Percentiles rank a stretch among this genome's conserved stretches.
phyloP scores from a whole-genome alignment of 2,888 invertebrate genomes.

The Pogonocherus hispidulus region DNA sequence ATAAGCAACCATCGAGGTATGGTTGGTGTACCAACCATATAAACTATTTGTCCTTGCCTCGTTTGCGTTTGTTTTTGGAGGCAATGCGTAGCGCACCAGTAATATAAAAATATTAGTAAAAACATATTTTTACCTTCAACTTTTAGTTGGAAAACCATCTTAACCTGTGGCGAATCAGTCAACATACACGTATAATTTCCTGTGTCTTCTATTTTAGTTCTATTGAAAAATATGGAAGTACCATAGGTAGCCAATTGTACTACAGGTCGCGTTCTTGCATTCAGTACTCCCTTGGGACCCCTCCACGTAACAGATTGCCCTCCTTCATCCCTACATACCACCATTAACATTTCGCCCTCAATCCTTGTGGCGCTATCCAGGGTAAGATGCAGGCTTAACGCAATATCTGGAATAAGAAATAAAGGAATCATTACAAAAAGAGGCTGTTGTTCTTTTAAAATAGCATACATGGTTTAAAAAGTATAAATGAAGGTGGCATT shows the following conservation, averaged over 20 bases:
- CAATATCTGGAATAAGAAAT: conserved; percentile 8
- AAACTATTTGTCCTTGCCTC: too few species aligned
- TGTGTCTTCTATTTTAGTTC: conserved; percentile 71
- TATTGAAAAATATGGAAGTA: conserved; percentile 65
- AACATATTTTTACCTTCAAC: conserved; percentile 61
- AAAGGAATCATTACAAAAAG: too few species aligned
- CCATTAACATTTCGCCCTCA: conserved; percentile 8
- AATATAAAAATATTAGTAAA: too few species aligned
- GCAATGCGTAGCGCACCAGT: too few species aligned
- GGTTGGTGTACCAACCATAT: too few species aligned
- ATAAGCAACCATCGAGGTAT: too few species aligned
- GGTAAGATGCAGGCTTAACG: conserved; percentile 10
- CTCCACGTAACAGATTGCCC: conserved; percentile 47
- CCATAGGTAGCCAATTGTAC: conserved; percentile 45
- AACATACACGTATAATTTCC: conserved; percentile 73
- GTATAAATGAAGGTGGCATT: too few species aligned
- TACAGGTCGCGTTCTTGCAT: conserved; percentile 32
- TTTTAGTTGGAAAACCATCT: conserved; percentile 53
- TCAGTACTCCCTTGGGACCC: conserved; percentile 43
- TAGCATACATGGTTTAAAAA: too few species aligned
- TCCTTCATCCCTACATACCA: conserved; percentile 38
- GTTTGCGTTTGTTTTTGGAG: too few species aligned
- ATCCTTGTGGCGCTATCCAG: not conserved
- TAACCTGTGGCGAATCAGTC: conserved; percentile 62
- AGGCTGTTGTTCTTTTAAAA: too few species aligned